Conservation (phyloP, 2,113 vertebrate species). For the Salminus brasiliensis region DNA sequence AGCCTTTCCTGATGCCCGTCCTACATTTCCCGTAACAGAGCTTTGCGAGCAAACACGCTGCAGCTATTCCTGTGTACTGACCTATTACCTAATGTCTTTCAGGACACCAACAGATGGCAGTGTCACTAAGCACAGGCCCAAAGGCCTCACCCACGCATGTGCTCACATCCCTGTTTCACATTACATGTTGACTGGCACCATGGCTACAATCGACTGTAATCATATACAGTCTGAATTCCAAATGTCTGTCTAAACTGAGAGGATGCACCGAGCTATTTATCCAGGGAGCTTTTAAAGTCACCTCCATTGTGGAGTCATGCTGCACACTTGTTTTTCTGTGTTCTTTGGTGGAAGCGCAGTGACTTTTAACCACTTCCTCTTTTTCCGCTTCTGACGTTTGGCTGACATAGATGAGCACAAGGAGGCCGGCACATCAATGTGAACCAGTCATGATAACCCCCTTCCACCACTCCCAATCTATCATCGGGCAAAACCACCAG, state of each 20-base stretch:
- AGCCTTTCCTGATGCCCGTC: neutral
- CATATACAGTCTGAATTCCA: conserved; percentile 31
- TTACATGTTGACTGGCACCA: conserved; percentile 17
- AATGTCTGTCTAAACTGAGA: conserved; percentile 1
- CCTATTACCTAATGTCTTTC: conserved; percentile 32
- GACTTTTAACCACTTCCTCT: too few relatives aligned
- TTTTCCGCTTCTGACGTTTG: too few relatives aligned
- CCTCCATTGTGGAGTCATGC: neutral
- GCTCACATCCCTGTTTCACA: conserved; percentile 2
- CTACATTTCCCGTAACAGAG: neutral
- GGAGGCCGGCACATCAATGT: too few relatives aligned
- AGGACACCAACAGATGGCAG: conserved; percentile 40
- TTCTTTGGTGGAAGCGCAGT: neutral
- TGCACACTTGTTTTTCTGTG: neutral
- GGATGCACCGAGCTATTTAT: neutral
- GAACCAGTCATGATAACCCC: too few relatives aligned
- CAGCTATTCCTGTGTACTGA: conserved; percentile 26
- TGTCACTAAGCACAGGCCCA: conserved; percentile 19
- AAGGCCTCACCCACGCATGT: conserved; percentile 15
- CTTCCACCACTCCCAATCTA: too few relatives aligned
- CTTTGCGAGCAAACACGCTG: neutral
- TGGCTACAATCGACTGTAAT: conserved; percentile 17
- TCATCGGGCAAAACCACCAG: too few relatives aligned
- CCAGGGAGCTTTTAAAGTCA: neutral
- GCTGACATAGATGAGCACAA: too few relatives aligned